Conservation (phyloP, 2,113 vertebrate species). For the Oreochromis niloticus region DNA sequence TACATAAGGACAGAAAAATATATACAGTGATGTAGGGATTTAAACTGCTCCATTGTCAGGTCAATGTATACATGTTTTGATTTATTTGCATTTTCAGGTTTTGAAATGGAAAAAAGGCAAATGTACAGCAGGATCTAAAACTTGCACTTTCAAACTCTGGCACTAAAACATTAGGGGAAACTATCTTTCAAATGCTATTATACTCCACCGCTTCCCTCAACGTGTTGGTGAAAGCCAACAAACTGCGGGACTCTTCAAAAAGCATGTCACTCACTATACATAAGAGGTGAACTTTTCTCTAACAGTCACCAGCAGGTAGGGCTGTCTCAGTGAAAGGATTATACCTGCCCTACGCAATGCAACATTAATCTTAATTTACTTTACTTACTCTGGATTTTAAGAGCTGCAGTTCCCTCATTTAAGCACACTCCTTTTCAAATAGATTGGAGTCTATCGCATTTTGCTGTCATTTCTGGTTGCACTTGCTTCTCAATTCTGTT, state of each 20-base stretch:
- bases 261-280: neutral
- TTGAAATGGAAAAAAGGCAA: constrained; percentile 27
- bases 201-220: constrained; percentile 4
- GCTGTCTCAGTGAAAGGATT: neutral
- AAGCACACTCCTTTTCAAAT: neutral
- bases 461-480: neutral
- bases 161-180: constrained; percentile 45
- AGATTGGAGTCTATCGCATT: neutral
- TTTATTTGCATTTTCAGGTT: constrained; percentile 52
- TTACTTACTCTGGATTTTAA: neutral
- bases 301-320: neutral
- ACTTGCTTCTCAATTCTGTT: neutral
- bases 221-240: neutral
- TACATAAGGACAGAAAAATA: constrained; percentile 71
- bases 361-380: neutral
- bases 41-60: constrained; percentile 41
- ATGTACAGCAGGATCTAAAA: constrained; percentile 56
- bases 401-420: neutral
- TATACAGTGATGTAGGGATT: constrained; percentile 69
- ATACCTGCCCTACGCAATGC: neutral
- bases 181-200: constrained; percentile 41
- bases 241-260: neutral
- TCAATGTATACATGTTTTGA: constrained; percentile 41
- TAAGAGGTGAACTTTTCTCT: neutral
- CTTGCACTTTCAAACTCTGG: constrained; percentile 46